Base-by-base conservation (phyloP, 2,888 invertebrate species). In the Drosophila longiperda region DNA sequence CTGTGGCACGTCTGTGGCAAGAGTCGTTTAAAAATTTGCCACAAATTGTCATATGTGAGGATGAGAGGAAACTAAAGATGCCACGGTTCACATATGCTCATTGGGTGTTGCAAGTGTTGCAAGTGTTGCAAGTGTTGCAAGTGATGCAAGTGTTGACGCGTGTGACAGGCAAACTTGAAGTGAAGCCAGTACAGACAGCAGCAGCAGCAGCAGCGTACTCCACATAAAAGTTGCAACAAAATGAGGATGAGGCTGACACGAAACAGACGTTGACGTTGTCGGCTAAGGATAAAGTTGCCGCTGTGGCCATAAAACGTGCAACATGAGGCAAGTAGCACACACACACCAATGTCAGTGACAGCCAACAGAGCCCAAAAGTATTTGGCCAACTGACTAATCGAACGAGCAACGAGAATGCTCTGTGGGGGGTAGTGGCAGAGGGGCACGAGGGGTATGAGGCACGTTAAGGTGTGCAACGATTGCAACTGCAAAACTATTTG, bases 381-480 rank as follows among this genome's bases (percentile, higher is more conserved):
- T 85, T 83, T 80, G 86, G 86, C 78, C 80, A 80, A 79, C 68
- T 75, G 85, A 85, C 87, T 86, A 88, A 86, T 86, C 85, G 85
- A 86, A 88, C 82, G 68, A 38, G 55, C 23, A 55, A 62, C 78
- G 73, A 72, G 48, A 69, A 38, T 69, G 50, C 62, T 59, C 63
- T 50, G 57, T 53, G 54, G 68, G 40, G 45, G 49, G 66, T 6
- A n/a, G 20, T 45, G 45, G n/a, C 17, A 58, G 52, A 38, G 50
- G 57, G 55, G 38, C 45, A 58, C 42, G 40, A 36, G 40, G 32
- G 40, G 62, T 52, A 52, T 59, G 40, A 42, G 40, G 62, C 57
- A 52, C 59, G 64, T 58, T 48, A 66, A 85, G 86, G 83, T 87
- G 83, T 77, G 61, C 60, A 54, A 59, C 59, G 42, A 60, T 48